Conservation (phyloP, 1,140 invertebrate genomes). For the Eciton burchellii region DNA sequence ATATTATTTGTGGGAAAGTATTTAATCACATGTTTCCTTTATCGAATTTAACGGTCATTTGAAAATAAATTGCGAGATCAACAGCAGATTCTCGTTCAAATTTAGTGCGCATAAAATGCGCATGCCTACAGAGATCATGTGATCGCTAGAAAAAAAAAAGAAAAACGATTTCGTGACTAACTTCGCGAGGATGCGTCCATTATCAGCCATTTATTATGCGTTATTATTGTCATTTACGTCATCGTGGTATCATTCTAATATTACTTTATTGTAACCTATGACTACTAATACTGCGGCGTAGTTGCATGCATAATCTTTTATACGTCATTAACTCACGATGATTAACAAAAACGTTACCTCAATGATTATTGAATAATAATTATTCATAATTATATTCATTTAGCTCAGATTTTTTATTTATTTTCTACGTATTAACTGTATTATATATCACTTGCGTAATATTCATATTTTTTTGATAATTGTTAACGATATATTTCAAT, state of each 20-base stretch:
- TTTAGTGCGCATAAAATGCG: not conserved
- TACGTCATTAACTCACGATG: not conserved
- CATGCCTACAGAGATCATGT: not conserved
- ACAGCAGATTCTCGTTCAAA: not conserved
- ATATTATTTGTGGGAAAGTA: no score
- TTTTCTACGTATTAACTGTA: no score
- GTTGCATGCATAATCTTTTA: not conserved
- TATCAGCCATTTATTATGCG: not conserved
- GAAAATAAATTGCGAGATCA: no score
- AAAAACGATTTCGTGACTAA: not conserved
- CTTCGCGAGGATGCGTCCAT: not conserved
- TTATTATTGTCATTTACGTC: not conserved
- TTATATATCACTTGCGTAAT: no score
- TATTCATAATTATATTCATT: no score
- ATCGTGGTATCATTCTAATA: not conserved
- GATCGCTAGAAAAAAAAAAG: no score
- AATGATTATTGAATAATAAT: no score
- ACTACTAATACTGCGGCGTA: slow-evolving; percentile 1
- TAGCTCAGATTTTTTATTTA: no score
- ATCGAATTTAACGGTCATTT: no score
- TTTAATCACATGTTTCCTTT: no score
- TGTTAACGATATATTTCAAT: no score
- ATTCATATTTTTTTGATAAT: no score
- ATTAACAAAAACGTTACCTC: not conserved
- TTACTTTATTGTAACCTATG: not conserved